Conservation (phyloP, 2,888 invertebrate species). For the Agriopis leucophaearia region DNA sequence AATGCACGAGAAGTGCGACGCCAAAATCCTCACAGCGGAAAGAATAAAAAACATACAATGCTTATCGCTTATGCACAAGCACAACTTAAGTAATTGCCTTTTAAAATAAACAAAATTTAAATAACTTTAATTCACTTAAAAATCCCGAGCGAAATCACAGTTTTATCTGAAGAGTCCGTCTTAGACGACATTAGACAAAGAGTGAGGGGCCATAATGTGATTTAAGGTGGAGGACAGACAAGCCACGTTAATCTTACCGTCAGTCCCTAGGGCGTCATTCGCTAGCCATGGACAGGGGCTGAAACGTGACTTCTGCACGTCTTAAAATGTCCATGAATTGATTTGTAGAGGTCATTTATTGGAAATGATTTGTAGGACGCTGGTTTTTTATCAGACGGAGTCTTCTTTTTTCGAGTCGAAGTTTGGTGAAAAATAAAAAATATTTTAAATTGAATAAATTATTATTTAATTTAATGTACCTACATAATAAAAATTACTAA, state of each 20-base stretch:
- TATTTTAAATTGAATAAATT: too few relatives aligned
- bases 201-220: conserved; percentile 75
- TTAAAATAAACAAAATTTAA: conserved; percentile 24
- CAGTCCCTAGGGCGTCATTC: conserved; percentile 75
- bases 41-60: too few relatives aligned
- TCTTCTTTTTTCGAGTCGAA: not conserved
- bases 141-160: conserved; percentile 59
- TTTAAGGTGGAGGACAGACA: conserved; percentile 79
- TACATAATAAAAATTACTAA: too few relatives aligned
- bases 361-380: not conserved
- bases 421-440: too few relatives aligned
- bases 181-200: conserved; percentile 73
- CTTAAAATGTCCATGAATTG: conserved; percentile 60
- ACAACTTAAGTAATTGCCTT: conserved; percentile 14
- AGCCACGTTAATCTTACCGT: conserved; percentile 76
- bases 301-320: conserved; percentile 74
- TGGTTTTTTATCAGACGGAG: not conserved
- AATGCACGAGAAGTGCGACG: too few relatives aligned
- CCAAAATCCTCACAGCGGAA: too few relatives aligned
- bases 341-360: conserved; percentile 50
- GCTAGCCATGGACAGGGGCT: conserved; percentile 56
- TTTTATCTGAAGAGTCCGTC: conserved; percentile 63
- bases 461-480: too few relatives aligned
- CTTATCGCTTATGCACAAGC: too few relatives aligned
- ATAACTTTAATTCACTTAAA: conserved; percentile 41